Base-by-base conservation (phyloP, 2,888 invertebrate genomes). In the Sericinus montela region DNA sequence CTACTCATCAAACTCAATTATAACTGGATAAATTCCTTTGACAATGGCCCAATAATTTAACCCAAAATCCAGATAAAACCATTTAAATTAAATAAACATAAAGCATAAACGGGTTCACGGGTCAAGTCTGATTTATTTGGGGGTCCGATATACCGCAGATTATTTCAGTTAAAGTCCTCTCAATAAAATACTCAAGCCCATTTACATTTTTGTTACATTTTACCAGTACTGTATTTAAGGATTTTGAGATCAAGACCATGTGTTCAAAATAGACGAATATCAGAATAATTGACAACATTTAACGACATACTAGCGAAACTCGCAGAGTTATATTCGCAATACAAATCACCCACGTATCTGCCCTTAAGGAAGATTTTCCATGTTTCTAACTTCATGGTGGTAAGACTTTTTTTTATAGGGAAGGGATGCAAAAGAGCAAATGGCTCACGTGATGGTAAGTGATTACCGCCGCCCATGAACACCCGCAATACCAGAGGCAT, bases 101-200 rank as follows among this genome's bases (percentile, higher is more conserved):
- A 67, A 65, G 53, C 60, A 59, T 56, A 54, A 52, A 42, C 56
- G 67, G 65, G 63, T 25, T 32, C 30, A 16, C 41, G 41, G 73
- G 68, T 74, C 75, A 66, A 45, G 38, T 41, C 57, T 72, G 76
- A 81, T 80, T 80, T 79, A 80, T 75, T 47, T 48, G 57, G 52
- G 58, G 57, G 44, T 44, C 56, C 35, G 15, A 29, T 38, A 52
- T 44, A 53, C 54, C 62, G 58, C 48, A 66, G 74, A 67, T 72
- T 69, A 75, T 59, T 25, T 56, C 54, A 36, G 40, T 38, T 52
- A 23, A 52, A 61, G 60, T 59, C 62, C 60, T 51, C 39, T 45
- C 39, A 52, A 55, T 54, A 49, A 45, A 51, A 36, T 34, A 53
- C 50, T 49, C 48, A 44, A 47, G 37, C 45, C 44, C 44, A 19